Percentiles rank a stretch among this genome's conserved stretches.
These are phyloP conservation scores for Emydoidea blandingii DNA, from an alignment of 2,797 vertebrate species.

Conservation along the genomic window DNA sequence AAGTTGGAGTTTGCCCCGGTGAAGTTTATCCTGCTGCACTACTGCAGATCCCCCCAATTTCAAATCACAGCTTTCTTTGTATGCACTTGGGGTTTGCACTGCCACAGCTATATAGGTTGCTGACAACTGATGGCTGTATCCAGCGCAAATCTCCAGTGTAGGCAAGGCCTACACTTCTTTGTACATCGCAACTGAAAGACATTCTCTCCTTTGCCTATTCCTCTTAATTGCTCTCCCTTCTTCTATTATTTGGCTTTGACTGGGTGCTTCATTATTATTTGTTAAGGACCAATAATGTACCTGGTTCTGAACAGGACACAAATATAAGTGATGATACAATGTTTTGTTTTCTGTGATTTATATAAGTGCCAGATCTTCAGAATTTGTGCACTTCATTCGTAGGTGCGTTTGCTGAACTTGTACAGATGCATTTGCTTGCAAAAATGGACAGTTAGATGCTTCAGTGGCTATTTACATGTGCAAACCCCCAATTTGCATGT, in stretches of 20 bases:
- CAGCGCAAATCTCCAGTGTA: background rate
- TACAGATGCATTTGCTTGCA: background rate
- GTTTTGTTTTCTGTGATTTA: background rate
- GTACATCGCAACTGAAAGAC: background rate
- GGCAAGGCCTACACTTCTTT: background rate
- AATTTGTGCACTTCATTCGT: background rate
- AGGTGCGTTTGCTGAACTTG: background rate
- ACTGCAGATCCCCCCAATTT: background rate
- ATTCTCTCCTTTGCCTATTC: background rate
- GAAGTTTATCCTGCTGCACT: background rate
- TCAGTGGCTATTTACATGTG: background rate
- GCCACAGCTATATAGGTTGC: background rate
- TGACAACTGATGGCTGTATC: background rate
- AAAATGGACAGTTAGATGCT: too few relatives aligned
- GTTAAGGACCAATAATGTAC: background rate
- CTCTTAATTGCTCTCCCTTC: background rate
- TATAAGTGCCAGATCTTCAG: background rate
- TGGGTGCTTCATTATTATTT: background rate
- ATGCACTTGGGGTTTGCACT: background rate
- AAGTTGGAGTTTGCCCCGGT: background rate
- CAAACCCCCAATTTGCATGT: background rate
- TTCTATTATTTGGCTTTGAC: background rate
- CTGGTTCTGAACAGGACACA: background rate
- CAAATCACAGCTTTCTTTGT: background rate
- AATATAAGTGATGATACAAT: background rate